Conservation (phyloP, 1,140 invertebrate genomes). For the Drosophila ogumai region DNA sequence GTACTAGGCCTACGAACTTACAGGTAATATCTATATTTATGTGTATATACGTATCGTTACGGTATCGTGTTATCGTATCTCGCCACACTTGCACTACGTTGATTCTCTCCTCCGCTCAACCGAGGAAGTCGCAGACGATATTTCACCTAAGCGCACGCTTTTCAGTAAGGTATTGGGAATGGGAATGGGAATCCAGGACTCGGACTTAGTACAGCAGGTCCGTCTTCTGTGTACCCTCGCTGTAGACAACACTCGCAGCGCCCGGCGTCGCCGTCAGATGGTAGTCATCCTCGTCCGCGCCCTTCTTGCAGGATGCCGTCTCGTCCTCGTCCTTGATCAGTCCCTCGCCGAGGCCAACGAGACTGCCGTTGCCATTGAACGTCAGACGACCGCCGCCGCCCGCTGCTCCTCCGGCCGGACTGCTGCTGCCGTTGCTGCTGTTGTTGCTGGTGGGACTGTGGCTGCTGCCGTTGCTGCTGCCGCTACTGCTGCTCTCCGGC, state of each 20-base stretch:
- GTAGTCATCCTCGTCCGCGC: slow-evolving; percentile 78
- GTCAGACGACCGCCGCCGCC: slow-evolving; percentile 19
- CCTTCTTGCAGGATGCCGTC: slow-evolving; percentile 33
- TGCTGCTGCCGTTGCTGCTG: slow-evolving; percentile 47
- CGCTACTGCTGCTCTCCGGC: slow-evolving; percentile 54
- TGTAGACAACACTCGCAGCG: slow-evolving; percentile 87
- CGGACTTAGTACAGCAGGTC: slow-evolving; percentile 87
- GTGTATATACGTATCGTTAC: slow-evolving; percentile 54
- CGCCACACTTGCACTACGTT: slow-evolving; percentile 25
- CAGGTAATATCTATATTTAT: slow-evolving; percentile 70
- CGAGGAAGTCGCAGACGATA: slow-evolving; percentile 35
- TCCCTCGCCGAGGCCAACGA: slow-evolving; percentile 61
- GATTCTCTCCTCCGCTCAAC: slow-evolving; percentile 33
- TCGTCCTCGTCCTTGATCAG: slow-evolving; percentile 51
- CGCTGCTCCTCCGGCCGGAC: slow-evolving; percentile 35
- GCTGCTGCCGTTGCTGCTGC: slow-evolving; percentile 41
- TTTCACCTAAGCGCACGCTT: slow-evolving; percentile 56
- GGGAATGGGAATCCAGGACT: not conserved
- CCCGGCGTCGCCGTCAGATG: slow-evolving; percentile 86
- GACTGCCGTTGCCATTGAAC: slow-evolving; percentile 60
- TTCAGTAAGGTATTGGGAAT: slow-evolving; percentile 11
- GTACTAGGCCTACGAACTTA: slow-evolving; percentile 61
- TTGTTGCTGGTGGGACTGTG: slow-evolving; percentile 54
- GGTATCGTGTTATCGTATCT: slow-evolving; percentile 18
- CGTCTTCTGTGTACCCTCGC: slow-evolving; percentile 87